Conservation (phyloP, 2,797 vertebrate genomes). For the Anableps anableps region DNA sequence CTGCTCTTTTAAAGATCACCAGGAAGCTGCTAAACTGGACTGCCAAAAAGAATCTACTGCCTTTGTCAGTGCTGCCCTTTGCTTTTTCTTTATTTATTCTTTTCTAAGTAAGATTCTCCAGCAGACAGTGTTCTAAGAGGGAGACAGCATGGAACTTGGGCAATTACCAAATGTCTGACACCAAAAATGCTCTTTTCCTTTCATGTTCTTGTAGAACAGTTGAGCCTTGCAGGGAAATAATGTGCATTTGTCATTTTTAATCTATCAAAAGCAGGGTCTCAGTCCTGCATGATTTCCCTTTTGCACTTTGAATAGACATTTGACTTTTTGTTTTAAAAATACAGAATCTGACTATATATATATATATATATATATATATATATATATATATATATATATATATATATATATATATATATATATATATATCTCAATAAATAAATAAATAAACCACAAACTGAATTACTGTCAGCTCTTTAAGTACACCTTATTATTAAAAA, state of each 20-base stretch:
- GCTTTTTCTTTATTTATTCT: neutral
- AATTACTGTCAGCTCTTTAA: conserved; percentile 36
- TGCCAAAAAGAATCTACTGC: conserved; percentile 27
- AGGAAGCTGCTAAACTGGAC: conserved; percentile 34
- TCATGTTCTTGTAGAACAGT: conserved; percentile 58
- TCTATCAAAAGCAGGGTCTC: conserved; percentile 49
- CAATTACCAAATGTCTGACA: conserved; percentile 69
- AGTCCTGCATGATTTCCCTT: neutral
- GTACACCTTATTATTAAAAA: conserved; percentile 13
- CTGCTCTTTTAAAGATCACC: conserved; percentile 30
- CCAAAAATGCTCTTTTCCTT: conserved; percentile 59
- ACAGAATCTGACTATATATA: conserved; percentile 24
- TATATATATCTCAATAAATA: no score
- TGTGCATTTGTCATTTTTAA: conserved; percentile 68
- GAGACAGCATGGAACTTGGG: conserved; percentile 47
- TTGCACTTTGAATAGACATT: conserved; percentile 13
- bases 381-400: no score
- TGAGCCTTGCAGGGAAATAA: conserved; percentile 55
- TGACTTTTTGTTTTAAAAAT: conserved; percentile 39
- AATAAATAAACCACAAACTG: conserved; percentile 28
- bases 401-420: no score
- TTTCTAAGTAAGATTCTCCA: conserved; percentile 33
- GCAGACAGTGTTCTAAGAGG: conserved; percentile 30
- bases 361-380: neutral
- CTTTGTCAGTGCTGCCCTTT: conserved; percentile 18